A percentile compares a stretch with the other conserved stretches of the same genome.
phyloP scores from a whole-genome alignment of 2,888 invertebrate genomes.

The Kryphioiulus occultus region DNA sequence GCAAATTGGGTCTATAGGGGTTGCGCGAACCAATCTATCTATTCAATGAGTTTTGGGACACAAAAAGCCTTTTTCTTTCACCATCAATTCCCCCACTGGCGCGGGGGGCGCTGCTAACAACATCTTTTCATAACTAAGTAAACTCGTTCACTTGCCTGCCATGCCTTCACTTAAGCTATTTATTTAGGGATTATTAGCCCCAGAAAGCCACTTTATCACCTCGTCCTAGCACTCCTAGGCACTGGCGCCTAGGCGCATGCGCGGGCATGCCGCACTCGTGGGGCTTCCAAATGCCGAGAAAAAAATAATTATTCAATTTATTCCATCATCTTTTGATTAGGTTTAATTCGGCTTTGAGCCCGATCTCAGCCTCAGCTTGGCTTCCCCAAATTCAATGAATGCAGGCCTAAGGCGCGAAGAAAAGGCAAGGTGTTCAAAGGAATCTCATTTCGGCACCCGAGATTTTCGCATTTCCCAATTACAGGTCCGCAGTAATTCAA shows the following conservation, averaged over 20 bases:
- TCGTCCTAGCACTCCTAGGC: not conserved
- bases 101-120: not conserved
- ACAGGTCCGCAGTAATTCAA: not conserved
- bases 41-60: conserved; percentile 31
- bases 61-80: conserved; percentile 29
- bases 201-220: conserved; percentile 43
- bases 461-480: not conserved
- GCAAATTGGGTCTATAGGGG: conserved; percentile 31
- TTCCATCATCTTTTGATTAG: conserved; percentile 20
- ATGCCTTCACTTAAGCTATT: conserved; percentile 41
- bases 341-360: not conserved
- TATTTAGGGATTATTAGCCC: conserved; percentile 44
- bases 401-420: not conserved
- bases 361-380: not conserved
- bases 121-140: conserved; percentile 33
- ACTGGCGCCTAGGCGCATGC: not conserved
- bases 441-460: not conserved
- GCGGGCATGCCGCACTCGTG: not conserved
- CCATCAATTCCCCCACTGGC: conserved; percentile 21
- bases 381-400: not conserved
- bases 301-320: conserved; percentile 12
- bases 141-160: conserved; percentile 36
- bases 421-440: not conserved
- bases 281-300: not conserved
- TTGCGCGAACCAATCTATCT: conserved; percentile 19